Conservation (phyloP, 2,888 invertebrate genomes). For the Bombylius discolor region DNA sequence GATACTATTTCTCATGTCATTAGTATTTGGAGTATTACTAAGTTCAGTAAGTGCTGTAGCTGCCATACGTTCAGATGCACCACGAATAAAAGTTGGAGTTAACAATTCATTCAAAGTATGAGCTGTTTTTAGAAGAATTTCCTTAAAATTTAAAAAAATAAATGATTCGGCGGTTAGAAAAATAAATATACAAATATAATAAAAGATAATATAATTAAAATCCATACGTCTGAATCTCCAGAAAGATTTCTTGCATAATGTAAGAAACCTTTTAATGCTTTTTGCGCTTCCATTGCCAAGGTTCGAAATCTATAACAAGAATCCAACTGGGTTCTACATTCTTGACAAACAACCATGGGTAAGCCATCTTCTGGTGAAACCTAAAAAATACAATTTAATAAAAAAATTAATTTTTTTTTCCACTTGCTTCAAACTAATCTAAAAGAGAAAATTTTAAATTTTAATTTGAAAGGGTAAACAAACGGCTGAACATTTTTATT, state of each 20-base stretch:
- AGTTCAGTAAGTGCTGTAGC: conserved; percentile 36
- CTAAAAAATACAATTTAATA: conserved; percentile 40
- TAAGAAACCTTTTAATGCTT: conserved; percentile 61
- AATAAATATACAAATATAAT: neutral
- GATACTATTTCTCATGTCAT: conserved; percentile 1
- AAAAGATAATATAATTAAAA: neutral
- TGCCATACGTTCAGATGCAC: conserved; percentile 34
- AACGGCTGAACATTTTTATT: too few species aligned
- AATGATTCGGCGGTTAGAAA: too few species aligned
- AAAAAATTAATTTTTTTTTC: neutral
- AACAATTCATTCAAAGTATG: conserved; percentile 46
- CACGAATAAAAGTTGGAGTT: conserved; percentile 35
- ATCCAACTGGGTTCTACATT: conserved; percentile 63
- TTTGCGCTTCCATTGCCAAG: conserved; percentile 60
- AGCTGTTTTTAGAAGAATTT: conserved; percentile 45
- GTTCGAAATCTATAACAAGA: conserved; percentile 65
- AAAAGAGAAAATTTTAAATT: too few species aligned
- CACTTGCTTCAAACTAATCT: too few species aligned
- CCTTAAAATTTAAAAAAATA: conserved; percentile 19
- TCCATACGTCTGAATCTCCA: conserved; percentile 41
- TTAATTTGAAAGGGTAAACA: too few species aligned
- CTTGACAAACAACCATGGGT: conserved; percentile 64
- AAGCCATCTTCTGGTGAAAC: conserved; percentile 62
- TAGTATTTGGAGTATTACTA: conserved; percentile 28
- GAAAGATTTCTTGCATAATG: conserved; percentile 54